Base-by-base conservation (phyloP, 2,888 invertebrate genomes). In the Papilio gigon region DNA sequence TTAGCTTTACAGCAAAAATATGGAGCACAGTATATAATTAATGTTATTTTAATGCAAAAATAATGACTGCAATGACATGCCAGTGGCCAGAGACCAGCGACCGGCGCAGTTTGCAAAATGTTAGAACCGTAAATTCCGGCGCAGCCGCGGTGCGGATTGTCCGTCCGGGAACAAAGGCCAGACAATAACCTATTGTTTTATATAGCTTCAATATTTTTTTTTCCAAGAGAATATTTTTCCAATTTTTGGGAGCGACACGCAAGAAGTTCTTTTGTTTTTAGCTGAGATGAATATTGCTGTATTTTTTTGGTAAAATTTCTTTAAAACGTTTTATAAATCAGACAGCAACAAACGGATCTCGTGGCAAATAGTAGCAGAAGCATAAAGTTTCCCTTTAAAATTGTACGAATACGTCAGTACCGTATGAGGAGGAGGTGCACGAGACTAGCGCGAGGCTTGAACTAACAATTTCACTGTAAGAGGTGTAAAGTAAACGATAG, bases 111-210 rank as follows among this genome's bases (percentile, higher is more conserved):
- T 27, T 27, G 3, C 30, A 56, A n/a, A 30, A 30, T 30, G 53
- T n/a, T 56, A n/a, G 30, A 30, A n/a, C 53, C 27, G n/a, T 12
- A 50, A 22, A 25, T 30, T 56, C 17, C 30, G n/a, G n/a, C 9
- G 11, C 17, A 30, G 17, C 30, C 11, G 20, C 47, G 47, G 53
- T n/a, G 30, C 3, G 30, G 17, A 56, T n/a, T 30, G 25, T 53
- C 14, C n/a, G 30, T 30, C 5, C 1, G 30, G 17, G 30, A 56
- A 56, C 53, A 56, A 56, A 14, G 53, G 17, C 17, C 4, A 25
- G 4, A 56, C 53, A 56, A 56, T 30, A 56, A 56, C 53, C 53
- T 56, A 56, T 56, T 56, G 53, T 56, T 56, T 2, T 30, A 30
- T 30, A 56, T 17, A 30, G 53, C 53, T 56, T 17, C 53, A 30